Percentiles rank a stretch among this genome's conserved stretches.
These are phyloP conservation scores for Lagocephalus sceleratus DNA, from an alignment of 2,797 vertebrate genomes.

Conservation along the genomic window DNA sequence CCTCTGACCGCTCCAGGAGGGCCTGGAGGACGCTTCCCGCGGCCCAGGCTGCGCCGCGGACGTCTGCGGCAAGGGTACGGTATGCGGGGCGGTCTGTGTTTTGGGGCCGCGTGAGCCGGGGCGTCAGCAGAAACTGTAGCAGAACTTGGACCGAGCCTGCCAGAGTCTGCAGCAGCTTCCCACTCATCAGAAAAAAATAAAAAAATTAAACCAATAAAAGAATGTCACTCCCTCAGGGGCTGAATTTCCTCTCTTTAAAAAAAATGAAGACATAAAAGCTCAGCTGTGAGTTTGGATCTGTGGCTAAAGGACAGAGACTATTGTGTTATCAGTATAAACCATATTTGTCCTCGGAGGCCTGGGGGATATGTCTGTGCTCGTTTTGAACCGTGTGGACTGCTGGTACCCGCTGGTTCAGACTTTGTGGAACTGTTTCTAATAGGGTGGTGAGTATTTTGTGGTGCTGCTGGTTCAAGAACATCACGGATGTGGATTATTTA, in stretches of 20 bases:
- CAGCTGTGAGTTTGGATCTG: conserved; percentile 49
- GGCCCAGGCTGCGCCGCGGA: conserved; percentile 41
- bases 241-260: conserved; percentile 54
- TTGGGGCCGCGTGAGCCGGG: conserved; percentile 67
- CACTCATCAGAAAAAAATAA: conserved; percentile 55
- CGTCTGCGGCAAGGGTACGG: too few relatives aligned
- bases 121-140: conserved; percentile 80
- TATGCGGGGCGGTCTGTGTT: conserved; percentile 49
- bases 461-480: conserved; percentile 65
- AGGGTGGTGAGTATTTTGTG: conserved; percentile 68
- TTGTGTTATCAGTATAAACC: conserved; percentile 41
- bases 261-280: conserved; percentile 36
- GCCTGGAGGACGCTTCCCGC: conserved; percentile 37
- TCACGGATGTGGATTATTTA: conserved; percentile 85
- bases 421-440: conserved; percentile 63
- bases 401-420: conserved; percentile 48
- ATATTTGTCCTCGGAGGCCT: conserved; percentile 36
- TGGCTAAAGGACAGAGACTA: conserved; percentile 37
- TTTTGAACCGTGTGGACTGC: conserved; percentile 52
- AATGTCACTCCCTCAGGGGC: conserved; percentile 76
- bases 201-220: conserved; percentile 11
- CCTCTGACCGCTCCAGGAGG: conserved; percentile 75
- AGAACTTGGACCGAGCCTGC: conserved; percentile 66
- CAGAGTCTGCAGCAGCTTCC: conserved; percentile 63
- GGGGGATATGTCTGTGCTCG: conserved; percentile 57